Evolutionary conservation across 92 coral and sea anemone genomes (phyloP), one percentile per base, ranked within the genome.

Genomic region (Paramuricea clavata): DNA sequence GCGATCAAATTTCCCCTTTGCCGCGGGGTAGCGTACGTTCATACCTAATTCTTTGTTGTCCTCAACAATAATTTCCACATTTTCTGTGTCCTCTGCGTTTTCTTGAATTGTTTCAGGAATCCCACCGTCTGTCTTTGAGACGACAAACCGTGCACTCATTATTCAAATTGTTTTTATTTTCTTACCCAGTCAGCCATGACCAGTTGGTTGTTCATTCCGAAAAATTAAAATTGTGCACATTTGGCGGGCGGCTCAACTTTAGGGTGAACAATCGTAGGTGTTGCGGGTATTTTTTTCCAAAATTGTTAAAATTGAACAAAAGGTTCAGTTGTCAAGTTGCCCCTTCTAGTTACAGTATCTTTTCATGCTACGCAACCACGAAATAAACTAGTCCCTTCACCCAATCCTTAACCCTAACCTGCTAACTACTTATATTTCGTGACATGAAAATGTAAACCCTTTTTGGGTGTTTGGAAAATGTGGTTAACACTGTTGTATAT

Each of bases 81-180:
- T 79, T 34, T 26, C 25, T 31, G 32, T 19, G 23, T 59, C 73
- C 34, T 36, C 39, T 11, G 30, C 84, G 27, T 22, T 11, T 28
- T 54, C 69, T 23, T 79, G 41, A 59, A 26, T 28, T 32, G 67
- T 54, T 30, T 49, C 82, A 15, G 82, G 68, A 7, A 19, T 49
- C 22, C 36, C 84, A 33, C 22, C 31, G 33, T 61, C 84, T 79
- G 73, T 65, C 59, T 79, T 79, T 19, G 84, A 79, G 49, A 79
- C 73, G 34, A 79, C 84, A 79, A 79, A 79, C 56, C 84, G 64
- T 22, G 73, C 84, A 61, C 84, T 79, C 84, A 79, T 79, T 79
- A 13, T 79, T 34, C 47, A 47, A 54, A 23, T 28, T 28, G 36
- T 28, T 28, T 27, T 65, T 31, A 1, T 3, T 12, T 11, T 28